Base-by-base conservation (phyloP, 2,797 vertebrate species). In the Phyllotis vaccarum region DNA sequence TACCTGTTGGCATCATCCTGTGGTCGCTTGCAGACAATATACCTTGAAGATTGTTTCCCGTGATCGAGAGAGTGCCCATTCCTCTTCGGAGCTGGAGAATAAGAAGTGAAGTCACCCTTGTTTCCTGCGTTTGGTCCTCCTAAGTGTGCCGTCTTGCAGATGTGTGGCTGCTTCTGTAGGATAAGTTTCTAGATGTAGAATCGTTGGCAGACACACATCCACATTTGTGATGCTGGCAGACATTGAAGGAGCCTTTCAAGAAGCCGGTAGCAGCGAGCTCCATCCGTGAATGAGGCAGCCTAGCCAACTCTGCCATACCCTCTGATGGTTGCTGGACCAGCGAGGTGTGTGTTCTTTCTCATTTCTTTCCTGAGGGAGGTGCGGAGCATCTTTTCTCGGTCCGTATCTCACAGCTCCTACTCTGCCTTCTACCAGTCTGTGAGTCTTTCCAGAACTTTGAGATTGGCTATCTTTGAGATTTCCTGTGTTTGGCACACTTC, bases 291-390 rank as follows among this genome's bases (percentile, higher is more conserved):
- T 46, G 82, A 87, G 90, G 54, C 70, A 40, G 21, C 66, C 88
- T 85, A 2, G 0, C 89, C 79, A 40, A 22, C 78, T 72, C 68
- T 85, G 86, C 85, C 94, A 66, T 21, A 27, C 14, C 12, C 66
- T 81, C 68, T 88, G 88, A 92, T 93, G 96, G 94, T 52, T 40
- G 62, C 68, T 80, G 76, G 91, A 66, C 82, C 88, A 90, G 85
- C 87, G 60, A 40, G 49, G 91, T 74, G 76, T 89, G 93, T 14
- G 78, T 83, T 85, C n/a, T 8, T 91, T 90, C 91, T 74, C 79
- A 95, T 97, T 88, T 95, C 91, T 95, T 96, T 96, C 27, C 43
- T 81, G 91, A 87, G 76, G 95, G 87, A 1, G 91, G 60, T 93
- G 60, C 91, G 78, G 91, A 83, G 37, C 64, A 3, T 86, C 91